Evolutionary conservation across 2,797 vertebrate genomes (phyloP), one percentile per base, ranked within the genome.

Genomic region (Astyanax mexicanus): DNA sequence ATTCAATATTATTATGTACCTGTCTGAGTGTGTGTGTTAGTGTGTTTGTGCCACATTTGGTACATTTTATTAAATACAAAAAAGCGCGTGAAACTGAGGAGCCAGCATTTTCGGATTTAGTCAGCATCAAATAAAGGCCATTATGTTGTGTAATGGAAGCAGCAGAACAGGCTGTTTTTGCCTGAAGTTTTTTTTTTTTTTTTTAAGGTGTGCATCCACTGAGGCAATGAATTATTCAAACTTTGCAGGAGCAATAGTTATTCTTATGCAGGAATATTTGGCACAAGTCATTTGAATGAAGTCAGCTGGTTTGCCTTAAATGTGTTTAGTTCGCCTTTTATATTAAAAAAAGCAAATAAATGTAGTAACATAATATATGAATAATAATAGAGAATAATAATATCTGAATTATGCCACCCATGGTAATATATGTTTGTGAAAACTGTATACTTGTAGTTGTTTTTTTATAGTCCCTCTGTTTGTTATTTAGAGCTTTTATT

Each of bases 31-130:
- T 45, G 37, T 25, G 15, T 68, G 12, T 12, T 2, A 32, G 29
- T n/a, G n/a, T n/a, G n/a, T n/a, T 37, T 0, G 10, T 32, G 37
- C 55, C 15, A 25, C 12, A 13, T 44, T 23, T 38, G 8, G 35
- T 6, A 23, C n/a, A 13, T 60, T 61, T 60, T 40, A 6, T 27
- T 37, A 62, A 38, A 19, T 8, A 23, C n/a, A n/a, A 17, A 62
- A 62, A 62, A 62, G 15, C 35, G 35, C 37, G 12, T n/a, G 35
- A 62, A 62, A 62, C 35, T 21, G 60, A 38, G 60, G 35, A 40
- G 60, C 60, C 32, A 62, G 58, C 58, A 62, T 37, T 21, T 38
- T 62, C n/a, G 2, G n/a, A 42, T 62, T 12, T 62, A 62, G 60
- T 40, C 60, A 60, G 19, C n/a, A 23, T 42, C 19, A 64, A 64